These are phyloP conservation scores for Probosciger aterrimus DNA, from an alignment of 2,113 vertebrate species.

Conservation along the genomic window DNA sequence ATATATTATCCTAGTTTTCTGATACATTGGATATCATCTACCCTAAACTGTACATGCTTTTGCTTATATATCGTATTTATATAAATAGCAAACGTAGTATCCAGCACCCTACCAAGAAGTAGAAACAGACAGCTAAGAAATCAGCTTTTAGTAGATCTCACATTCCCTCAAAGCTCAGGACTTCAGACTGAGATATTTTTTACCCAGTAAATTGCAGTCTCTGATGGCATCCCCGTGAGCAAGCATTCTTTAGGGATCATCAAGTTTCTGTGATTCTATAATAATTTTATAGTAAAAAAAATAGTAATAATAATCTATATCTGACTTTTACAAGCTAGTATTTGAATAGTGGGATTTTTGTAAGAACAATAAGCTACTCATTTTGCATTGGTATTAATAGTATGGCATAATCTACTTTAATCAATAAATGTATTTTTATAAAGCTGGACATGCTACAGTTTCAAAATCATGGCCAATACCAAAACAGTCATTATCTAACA, in stretches of 20 bases:
- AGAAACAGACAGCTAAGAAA: neutral
- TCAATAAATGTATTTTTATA: neutral
- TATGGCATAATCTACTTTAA: neutral
- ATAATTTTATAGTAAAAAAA: neutral
- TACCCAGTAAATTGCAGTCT: neutral
- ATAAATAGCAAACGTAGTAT: neutral
- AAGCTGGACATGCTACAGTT: neutral
- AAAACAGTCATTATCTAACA: neutral
- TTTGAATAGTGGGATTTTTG: neutral
- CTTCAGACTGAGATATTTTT: neutral
- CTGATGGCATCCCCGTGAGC: neutral
- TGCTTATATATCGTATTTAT: neutral
- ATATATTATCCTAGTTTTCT: neutral
- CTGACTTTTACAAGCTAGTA: neutral
- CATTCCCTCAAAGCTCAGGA: neutral
- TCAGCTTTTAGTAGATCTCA: neutral
- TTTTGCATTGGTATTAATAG: neutral
- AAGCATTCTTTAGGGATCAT: neutral
- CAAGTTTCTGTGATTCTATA: neutral
- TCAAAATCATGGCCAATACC: neutral
- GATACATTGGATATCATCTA: neutral
- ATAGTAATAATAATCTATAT: neutral
- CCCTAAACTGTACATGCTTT: neutral
- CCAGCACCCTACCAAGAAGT: neutral
- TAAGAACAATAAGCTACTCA: neutral